These are phyloP conservation scores for Seira sanloemensis DNA, from an alignment of 2,888 invertebrate genomes.

Conservation along the genomic window DNA sequence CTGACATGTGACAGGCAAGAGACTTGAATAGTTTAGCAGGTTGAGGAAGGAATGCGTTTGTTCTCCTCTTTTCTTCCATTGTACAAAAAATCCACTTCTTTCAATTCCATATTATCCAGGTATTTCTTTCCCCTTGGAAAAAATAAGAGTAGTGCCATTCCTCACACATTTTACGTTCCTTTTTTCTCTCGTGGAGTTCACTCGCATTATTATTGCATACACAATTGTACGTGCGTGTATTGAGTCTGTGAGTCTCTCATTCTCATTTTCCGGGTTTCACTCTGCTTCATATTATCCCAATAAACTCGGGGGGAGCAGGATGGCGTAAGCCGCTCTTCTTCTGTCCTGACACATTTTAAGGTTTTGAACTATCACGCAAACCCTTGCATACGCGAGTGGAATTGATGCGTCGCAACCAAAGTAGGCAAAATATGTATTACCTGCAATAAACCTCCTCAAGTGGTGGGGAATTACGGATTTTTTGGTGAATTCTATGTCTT, in stretches of 20 bases:
- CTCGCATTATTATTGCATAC: no score
- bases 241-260: no score
- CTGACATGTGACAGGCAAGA: slow-evolving; percentile 25
- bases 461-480: slow-evolving; percentile 1
- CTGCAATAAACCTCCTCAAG: neutral
- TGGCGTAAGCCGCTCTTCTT: neutral
- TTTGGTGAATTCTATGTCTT: no score
- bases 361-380: neutral
- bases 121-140: no score
- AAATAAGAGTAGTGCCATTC: no score
- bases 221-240: no score
- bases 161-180: no score
- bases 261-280: no score
- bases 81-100: no score
- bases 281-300: neutral
- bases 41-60: neutral
- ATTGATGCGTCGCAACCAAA: neutral
- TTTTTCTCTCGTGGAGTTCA: no score
- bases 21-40: slow-evolving; percentile 32
- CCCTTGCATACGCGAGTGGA: neutral
- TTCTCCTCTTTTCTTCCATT: no score
- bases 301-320: neutral
- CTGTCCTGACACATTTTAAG: neutral
- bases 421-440: slow-evolving; percentile 4
- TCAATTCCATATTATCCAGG: no score